A percentile compares a stretch with the other conserved stretches of the same genome.
These are phyloP conservation scores for Trematomus loennbergii DNA, from an alignment of 2,113 vertebrate species.

Conservation along the genomic window DNA sequence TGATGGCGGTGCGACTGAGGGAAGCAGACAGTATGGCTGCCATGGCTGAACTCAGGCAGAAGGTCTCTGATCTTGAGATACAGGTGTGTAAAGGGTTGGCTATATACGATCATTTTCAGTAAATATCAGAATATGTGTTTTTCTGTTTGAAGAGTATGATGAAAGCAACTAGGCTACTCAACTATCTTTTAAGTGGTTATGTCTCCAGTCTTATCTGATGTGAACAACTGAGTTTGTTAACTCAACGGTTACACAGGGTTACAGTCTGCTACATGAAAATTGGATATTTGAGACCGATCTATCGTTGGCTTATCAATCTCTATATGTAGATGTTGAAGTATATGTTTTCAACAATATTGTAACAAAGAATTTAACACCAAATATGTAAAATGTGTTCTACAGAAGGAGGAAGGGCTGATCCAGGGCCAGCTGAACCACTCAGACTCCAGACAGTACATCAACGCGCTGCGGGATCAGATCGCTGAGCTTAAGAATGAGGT, in stretches of 20 bases:
- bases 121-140: too few relatives aligned
- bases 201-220: too few relatives aligned
- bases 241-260: too few relatives aligned
- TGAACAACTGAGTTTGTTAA: too few relatives aligned
- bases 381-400: slow-evolving; percentile 36
- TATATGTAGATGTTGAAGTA: background rate
- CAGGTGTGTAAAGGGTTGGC: slow-evolving; percentile 81
- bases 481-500: slow-evolving; percentile 94
- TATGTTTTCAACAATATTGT: background rate
- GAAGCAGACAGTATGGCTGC: slow-evolving; percentile 95
- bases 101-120: too few relatives aligned
- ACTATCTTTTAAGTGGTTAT: too few relatives aligned
- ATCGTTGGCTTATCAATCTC: background rate
- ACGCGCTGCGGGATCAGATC: slow-evolving; percentile 92
- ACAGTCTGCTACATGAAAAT: too few relatives aligned
- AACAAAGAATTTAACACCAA: background rate
- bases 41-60: slow-evolving; percentile 93
- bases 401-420: slow-evolving; percentile 94
- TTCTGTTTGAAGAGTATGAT: too few relatives aligned
- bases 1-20: slow-evolving; percentile 93
- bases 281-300: too few relatives aligned
- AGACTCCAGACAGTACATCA: slow-evolving; percentile 94
- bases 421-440: slow-evolving; percentile 95
- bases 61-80: slow-evolving; percentile 93
- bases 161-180: too few relatives aligned